Percentiles rank a stretch among this genome's conserved stretches.
These are phyloP conservation scores for Manis crassicaudata DNA, from an alignment of 2,797 vertebrate genomes.

Conservation along the genomic window DNA sequence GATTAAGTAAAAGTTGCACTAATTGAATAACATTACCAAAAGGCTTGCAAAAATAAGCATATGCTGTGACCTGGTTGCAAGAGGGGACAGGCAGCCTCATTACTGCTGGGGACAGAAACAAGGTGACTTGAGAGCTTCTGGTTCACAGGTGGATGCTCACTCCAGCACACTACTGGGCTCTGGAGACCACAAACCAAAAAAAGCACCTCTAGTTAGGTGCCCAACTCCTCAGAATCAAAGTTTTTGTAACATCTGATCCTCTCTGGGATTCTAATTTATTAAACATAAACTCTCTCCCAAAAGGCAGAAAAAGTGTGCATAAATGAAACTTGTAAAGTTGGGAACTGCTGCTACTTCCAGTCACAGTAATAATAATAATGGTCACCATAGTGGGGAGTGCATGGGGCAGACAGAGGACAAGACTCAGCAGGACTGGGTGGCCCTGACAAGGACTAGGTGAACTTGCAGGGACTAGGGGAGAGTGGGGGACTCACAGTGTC, in stretches of 20 bases:
- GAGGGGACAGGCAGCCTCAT: background rate
- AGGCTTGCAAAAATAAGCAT: background rate
- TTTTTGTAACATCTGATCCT: background rate
- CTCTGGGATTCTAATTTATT: background rate
- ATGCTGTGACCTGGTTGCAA: background rate
- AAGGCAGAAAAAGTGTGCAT: background rate
- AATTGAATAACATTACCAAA: background rate
- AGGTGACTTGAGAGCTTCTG: background rate
- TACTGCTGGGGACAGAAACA: background rate
- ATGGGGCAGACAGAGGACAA: background rate
- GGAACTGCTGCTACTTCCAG: background rate
- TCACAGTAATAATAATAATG: background rate
- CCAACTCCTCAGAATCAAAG: background rate
- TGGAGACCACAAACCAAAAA: constrained; percentile 10
- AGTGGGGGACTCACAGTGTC: background rate
- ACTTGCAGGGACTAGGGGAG: background rate
- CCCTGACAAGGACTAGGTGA: background rate
- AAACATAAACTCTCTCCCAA: background rate
- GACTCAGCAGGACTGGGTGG: background rate
- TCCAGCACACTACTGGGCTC: background rate
- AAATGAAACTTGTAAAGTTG: background rate
- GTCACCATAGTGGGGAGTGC: background rate
- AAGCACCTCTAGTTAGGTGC: no score
- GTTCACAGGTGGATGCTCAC: background rate
- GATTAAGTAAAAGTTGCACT: background rate